Evolutionary conservation across 1,140 invertebrate species (phyloP).

Genomic region (Eurosta solidaginis): DNA sequence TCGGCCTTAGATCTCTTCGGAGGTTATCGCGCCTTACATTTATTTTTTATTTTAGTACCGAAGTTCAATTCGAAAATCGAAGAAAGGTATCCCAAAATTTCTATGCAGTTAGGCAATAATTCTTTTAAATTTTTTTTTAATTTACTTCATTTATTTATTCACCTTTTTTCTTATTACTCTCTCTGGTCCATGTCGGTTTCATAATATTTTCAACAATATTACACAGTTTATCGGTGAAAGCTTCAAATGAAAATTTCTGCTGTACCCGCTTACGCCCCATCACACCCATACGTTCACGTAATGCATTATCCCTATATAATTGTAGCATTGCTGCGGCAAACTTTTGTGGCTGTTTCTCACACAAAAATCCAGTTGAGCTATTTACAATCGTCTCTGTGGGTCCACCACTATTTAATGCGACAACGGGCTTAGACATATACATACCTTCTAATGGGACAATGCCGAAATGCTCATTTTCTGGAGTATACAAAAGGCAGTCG

Average conservation of each 20-base stretch:
- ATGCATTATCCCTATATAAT: slow-evolving; percentile 66
- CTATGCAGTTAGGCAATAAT: not conserved
- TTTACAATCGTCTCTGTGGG: slow-evolving; percentile 91
- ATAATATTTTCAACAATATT: slow-evolving; percentile 65
- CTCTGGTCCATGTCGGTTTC: not conserved
- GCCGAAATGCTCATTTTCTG: slow-evolving; percentile 97
- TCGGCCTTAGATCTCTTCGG: too few species aligned
- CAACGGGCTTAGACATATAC: slow-evolving; percentile 89
- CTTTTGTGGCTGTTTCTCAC: slow-evolving; percentile 67
- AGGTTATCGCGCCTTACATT: too few species aligned
- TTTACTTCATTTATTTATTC: not conserved
- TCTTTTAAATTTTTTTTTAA: not conserved
- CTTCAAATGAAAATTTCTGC: slow-evolving; percentile 79
- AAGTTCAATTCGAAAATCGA: too few species aligned
- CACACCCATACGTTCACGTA: slow-evolving; percentile 70
- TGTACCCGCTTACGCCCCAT: slow-evolving; percentile 73
- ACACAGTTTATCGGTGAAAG: slow-evolving; percentile 73
- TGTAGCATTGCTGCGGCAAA: slow-evolving; percentile 82
- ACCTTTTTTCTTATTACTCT: not conserved
- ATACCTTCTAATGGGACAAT: slow-evolving; percentile 99
- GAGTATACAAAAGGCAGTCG: slow-evolving; percentile 90
- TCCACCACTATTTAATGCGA: slow-evolving; percentile 94
- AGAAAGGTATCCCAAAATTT: too few species aligned
- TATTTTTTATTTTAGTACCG: too few species aligned
- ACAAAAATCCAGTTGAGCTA: slow-evolving; percentile 88